Percentiles rank a stretch among this genome's conserved stretches.
These are phyloP conservation scores for Myzus persicae DNA, from an alignment of 1,140 invertebrate species.

Conservation along the genomic window DNA sequence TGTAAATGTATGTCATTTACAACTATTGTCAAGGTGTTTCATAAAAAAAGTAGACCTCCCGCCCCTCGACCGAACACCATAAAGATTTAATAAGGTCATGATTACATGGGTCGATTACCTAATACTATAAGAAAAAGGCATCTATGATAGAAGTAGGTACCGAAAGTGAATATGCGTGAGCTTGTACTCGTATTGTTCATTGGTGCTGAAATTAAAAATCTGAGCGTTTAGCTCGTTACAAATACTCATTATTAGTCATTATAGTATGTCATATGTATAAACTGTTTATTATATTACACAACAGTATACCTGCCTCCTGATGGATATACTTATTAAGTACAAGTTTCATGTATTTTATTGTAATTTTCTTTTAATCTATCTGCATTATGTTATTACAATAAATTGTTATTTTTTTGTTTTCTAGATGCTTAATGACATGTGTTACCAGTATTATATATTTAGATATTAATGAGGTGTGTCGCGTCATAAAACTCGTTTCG, in stretches of 20 bases:
- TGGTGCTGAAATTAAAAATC: constrained; percentile 12
- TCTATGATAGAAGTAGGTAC: background rate
- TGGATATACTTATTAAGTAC: background rate
- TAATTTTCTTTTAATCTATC: background rate
- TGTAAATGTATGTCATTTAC: background rate
- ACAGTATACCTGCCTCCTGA: background rate
- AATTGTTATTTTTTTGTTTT: background rate
- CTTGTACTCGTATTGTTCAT: background rate
- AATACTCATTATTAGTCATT: constrained; percentile 4
- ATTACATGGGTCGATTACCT: background rate
- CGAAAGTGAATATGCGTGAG: background rate
- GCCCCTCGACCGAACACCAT: background rate
- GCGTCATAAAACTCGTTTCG: background rate
- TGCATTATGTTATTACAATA: background rate
- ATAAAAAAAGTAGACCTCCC: background rate
- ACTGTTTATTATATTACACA: background rate
- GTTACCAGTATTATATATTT: background rate
- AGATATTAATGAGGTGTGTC: background rate
- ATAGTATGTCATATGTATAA: background rate
- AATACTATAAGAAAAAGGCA: background rate
- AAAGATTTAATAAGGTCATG: background rate
- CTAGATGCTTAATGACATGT: background rate
- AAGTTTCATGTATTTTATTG: background rate
- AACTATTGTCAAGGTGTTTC: background rate
- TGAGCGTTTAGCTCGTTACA: background rate